Evolutionary conservation across 2,113 vertebrate species (phyloP).

Genomic region (Gnathonemus longibarbis): DNA sequence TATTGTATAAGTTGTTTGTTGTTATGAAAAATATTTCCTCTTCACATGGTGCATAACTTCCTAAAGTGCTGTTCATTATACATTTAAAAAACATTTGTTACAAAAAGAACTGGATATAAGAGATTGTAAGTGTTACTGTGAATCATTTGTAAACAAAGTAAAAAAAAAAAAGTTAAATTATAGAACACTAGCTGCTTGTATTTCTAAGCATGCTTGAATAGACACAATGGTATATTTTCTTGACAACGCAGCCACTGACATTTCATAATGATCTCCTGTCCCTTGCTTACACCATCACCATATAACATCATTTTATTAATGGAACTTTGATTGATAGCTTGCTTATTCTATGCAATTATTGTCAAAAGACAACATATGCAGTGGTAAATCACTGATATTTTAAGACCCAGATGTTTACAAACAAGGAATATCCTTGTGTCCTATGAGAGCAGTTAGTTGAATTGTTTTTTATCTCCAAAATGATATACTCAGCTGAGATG

Average conservation of each 20-base stretch:
- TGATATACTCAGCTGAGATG: slow-evolving; percentile 7
- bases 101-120: neutral
- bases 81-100: neutral
- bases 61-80: neutral
- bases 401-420: neutral
- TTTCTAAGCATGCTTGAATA: slow-evolving; percentile 6
- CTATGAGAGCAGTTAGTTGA: slow-evolving; percentile 11
- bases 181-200: neutral
- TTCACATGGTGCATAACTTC: neutral
- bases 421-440: slow-evolving; percentile 4
- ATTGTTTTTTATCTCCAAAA: slow-evolving; percentile 9
- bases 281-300: neutral
- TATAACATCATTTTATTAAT: neutral
- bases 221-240: neutral
- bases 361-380: neutral
- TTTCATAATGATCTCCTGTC: neutral
- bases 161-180: neutral
- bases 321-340: neutral
- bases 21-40: neutral
- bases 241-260: neutral
- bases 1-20: neutral
- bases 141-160: neutral
- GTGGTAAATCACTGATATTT: neutral
- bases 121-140: neutral
- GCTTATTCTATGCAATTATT: neutral